Base-by-base conservation (phyloP, 2,113 vertebrate genomes). In the Centropristis striata region DNA sequence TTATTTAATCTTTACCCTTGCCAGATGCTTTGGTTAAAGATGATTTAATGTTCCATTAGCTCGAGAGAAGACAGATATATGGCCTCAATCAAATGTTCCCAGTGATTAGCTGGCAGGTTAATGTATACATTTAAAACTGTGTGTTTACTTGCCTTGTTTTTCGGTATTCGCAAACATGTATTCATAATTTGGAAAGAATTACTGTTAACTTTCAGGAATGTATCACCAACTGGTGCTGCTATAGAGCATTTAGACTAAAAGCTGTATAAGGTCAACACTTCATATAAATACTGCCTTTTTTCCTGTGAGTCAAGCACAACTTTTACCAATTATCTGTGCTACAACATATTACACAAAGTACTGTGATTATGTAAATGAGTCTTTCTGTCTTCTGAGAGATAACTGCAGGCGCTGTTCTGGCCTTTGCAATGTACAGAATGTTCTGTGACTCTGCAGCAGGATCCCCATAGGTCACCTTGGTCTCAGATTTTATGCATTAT, bases 31-130 rank as follows among this genome's bases (percentile, higher is more conserved):
- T 28, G 37, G 54, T 54, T 8, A 5, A 20, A 42, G 14, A 66
- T 55, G 50, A 80, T 72, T 68, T 32, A 57, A n/a, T 25, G 42
- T 0, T 57, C 13, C 15, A 37, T 71, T 57, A 73, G 44, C 20
- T 55, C n/a, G 37, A 44, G 64, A 14, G 2, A 37, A 28, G 59
- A 61, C 32, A 64, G 20, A 54, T 5, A 67, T 63, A 47, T 61
- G 84, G 61, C 78, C 37, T 12, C 16, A 23, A 36, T 70, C 3
- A 1, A 5, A n/a, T 23, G 2, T 67, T 73, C 53, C 11, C 18
- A 77, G 25, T 27, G 14, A 27, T 49, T 21, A 32, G 39, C 20
- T 44, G 25, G 14, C 36, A 13, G 12, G 21, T 15, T 2, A 44
- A 11, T 13, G 15, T 39, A 25, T 57, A 6, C 14, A 58, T n/a